Base-by-base conservation (phyloP, 2,888 invertebrate genomes). In the Ommatoiulus sabulosus region DNA sequence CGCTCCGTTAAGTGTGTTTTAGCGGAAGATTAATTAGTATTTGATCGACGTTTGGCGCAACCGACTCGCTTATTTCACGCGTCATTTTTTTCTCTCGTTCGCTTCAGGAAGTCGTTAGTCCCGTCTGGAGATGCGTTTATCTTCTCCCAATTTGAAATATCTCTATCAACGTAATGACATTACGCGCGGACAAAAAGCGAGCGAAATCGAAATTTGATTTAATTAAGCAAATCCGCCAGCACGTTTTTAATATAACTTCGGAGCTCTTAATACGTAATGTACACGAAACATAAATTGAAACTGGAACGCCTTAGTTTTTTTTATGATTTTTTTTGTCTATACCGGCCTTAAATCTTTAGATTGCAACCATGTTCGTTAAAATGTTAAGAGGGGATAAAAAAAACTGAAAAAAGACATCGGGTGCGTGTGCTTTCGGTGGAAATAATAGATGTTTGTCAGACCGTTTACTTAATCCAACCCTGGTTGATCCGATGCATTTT, bases 131-230 rank as follows among this genome's bases (percentile, higher is more conserved):
- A 24, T 72, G 63, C 35, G 48, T 48, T 48, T 48, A 5, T 63
- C 10, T 10, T 72, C 24, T 24, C 24, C 8, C 24, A 72, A 24
- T 72, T 63, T 72, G 72, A 72, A 72, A 72, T 72, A 72, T 24
- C n/a, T 24, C 72, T 4, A 24, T 72, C 72, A n/a, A 24, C 72
- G 24, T 72, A 72, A 72, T 72, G 72, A 72, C 72, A 72, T 72
- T 72, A 72, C 8, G 10, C 24, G 24, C 24, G 35, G 35, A 35
- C 20, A 24, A 72, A 72, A 72, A 72, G 72, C 24, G 72, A 72
- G 72, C 24, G 72, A 24, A 72, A 72, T 72, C 72, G 72, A 72
- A 72, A 72, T 72, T 72, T 72, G 72, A 72, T 72, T 72, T 72
- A 72, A 72, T 72, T 72, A 72, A 72, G 72, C 72, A 72, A 72